These are phyloP conservation scores for Istiophorus platypterus DNA, from an alignment of 2,113 vertebrate genomes.

Conservation along the genomic window DNA sequence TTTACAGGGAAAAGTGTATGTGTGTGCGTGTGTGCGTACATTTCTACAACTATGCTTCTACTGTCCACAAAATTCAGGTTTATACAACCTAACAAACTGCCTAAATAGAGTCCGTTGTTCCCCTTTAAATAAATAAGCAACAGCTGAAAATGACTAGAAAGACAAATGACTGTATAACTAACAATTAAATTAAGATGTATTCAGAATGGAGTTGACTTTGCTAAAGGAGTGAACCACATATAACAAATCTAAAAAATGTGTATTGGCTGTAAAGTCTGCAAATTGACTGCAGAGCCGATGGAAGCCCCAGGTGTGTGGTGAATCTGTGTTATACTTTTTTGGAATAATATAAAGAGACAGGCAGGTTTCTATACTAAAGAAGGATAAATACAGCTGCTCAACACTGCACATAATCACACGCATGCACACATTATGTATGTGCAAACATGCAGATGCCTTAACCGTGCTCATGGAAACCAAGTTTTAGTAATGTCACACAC, in stretches of 20 bases:
- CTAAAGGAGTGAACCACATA: too few relatives aligned
- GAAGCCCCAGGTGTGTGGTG: not conserved
- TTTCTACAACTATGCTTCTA: too few relatives aligned
- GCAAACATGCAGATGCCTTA: not conserved
- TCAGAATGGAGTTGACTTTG: too few relatives aligned
- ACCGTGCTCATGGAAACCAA: not conserved
- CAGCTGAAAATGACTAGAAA: not conserved
- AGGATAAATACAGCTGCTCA: slow-evolving; percentile 15
- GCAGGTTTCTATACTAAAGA: not conserved
- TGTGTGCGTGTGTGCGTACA: not conserved
- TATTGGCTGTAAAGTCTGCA: too few relatives aligned
- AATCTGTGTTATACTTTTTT: not conserved
- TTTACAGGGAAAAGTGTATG: not conserved
- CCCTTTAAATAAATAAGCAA: not conserved
- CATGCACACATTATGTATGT: not conserved
- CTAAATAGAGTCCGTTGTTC: not conserved
- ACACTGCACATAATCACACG: slow-evolving; percentile 11
- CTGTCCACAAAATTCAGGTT: too few relatives aligned
- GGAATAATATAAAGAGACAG: not conserved
- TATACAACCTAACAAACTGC: not conserved
- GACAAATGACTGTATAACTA: too few relatives aligned
- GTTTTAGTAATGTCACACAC: not conserved
- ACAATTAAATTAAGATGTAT: too few relatives aligned
- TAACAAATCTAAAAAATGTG: too few relatives aligned
- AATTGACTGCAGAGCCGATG: not conserved